These are phyloP conservation scores for Charaxes varanes DNA, from an alignment of 1,140 invertebrate species.

Conservation along the genomic window DNA sequence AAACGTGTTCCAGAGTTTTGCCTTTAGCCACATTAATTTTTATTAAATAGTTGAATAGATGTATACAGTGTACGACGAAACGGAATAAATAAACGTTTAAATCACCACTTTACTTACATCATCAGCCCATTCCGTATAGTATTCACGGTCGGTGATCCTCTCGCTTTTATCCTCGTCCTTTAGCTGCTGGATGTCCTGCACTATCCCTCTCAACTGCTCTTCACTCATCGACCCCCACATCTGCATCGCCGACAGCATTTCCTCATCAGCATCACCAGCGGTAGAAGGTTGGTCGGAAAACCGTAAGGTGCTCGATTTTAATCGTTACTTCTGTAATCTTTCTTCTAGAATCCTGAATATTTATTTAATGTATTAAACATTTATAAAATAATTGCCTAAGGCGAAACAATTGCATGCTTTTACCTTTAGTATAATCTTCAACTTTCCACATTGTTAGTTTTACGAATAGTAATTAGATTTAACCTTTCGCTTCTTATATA, in stretches of 20 bases:
- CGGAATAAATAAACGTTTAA: not conserved
- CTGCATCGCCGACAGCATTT: slow-evolving; percentile 46
- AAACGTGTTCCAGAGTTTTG: too few relatives aligned
- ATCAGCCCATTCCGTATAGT: slow-evolving; percentile 43
- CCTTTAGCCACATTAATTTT: not conserved
- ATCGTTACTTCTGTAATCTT: too few relatives aligned
- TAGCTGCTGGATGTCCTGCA: slow-evolving; percentile 41
- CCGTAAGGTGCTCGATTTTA: too few relatives aligned
- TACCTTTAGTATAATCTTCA: too few relatives aligned
- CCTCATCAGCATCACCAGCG: slow-evolving; percentile 51
- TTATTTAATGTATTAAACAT: too few relatives aligned
- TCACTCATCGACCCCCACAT: slow-evolving; percentile 40
- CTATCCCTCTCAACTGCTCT: slow-evolving; percentile 39
- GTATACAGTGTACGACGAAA: not conserved
- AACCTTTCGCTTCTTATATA: too few relatives aligned
- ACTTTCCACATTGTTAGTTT: too few relatives aligned
- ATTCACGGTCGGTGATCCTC: slow-evolving; percentile 32
- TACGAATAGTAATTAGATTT: too few relatives aligned
- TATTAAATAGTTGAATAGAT: not conserved
- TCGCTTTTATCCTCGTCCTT: slow-evolving; percentile 37
- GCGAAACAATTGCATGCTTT: too few relatives aligned
- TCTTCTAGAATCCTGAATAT: too few relatives aligned
- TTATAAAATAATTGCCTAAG: too few relatives aligned
- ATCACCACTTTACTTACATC: slow-evolving; percentile 35
- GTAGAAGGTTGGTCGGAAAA: too few relatives aligned